Evolutionary conservation across 64 coral and sea anemone genomes (phyloP).

Genomic region (Pocillopora damicornis): DNA sequence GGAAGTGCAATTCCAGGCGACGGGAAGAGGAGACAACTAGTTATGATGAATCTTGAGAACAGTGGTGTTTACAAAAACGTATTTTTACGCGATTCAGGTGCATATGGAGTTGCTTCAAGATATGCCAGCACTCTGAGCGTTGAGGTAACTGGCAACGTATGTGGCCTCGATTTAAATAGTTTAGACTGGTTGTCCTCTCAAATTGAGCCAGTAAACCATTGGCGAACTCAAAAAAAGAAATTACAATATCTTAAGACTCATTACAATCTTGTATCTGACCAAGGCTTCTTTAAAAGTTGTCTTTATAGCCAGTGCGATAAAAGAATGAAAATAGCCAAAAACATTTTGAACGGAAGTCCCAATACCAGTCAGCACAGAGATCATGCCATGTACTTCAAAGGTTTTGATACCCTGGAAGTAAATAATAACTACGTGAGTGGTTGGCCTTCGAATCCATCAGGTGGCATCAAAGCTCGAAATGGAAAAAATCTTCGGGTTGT

Average conservation of each 20-base stretch:
- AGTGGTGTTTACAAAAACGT: not conserved
- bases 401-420: not conserved
- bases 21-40: not conserved
- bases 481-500: no score
- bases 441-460: not conserved
- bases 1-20: not conserved
- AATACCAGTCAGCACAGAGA: not conserved
- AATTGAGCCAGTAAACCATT: not conserved
- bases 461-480: no score
- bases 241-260: not conserved
- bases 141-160: not conserved
- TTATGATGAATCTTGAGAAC: not conserved
- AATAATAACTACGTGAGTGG: slow-evolving; percentile 25
- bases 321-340: not conserved
- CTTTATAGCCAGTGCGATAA: slow-evolving; percentile 1
- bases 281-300: slow-evolving; percentile 21
- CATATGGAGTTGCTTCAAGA: not conserved
- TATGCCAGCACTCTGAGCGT: not conserved
- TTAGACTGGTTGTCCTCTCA: slow-evolving; percentile 19
- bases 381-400: slow-evolving; percentile 46
- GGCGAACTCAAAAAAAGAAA: not conserved
- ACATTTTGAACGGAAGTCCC: slow-evolving; percentile 48
- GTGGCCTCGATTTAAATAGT: slow-evolving; percentile 26
- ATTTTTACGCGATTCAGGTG: slow-evolving; percentile 1
- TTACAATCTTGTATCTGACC: slow-evolving; percentile 3